These are phyloP conservation scores for Zosterops lateralis DNA, from an alignment of 2,113 vertebrate genomes.

Conservation along the genomic window DNA sequence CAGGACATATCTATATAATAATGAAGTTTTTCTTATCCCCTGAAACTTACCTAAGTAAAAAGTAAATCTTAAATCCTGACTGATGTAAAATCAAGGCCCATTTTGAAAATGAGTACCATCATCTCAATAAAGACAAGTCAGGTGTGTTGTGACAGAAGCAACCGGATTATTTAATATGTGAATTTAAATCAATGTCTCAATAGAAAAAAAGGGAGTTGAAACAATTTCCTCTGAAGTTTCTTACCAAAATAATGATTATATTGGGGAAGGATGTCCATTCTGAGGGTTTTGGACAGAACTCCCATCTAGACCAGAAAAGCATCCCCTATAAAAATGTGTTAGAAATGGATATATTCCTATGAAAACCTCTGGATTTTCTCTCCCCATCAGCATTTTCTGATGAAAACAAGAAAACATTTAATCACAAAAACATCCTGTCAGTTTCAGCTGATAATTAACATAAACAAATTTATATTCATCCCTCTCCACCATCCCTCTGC, in stretches of 20 bases:
- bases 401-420: background rate
- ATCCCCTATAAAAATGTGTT: background rate
- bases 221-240: background rate
- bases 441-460: background rate
- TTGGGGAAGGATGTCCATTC: background rate
- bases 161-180: background rate
- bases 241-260: background rate
- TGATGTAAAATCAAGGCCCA: background rate
- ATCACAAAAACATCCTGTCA: background rate
- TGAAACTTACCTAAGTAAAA: background rate
- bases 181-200: background rate
- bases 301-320: background rate
- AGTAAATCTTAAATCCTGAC: background rate
- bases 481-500: background rate
- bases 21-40: background rate
- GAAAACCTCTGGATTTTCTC: background rate
- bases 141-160: background rate
- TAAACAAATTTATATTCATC: background rate
- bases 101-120: background rate
- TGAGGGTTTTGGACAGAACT: background rate
- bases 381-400: background rate
- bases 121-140: background rate
- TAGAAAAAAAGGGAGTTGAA: background rate
- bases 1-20: background rate
- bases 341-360: background rate